Evolutionary conservation across 1,140 invertebrate species (phyloP), one percentile per base, ranked within the genome.

Genomic region (Megalonaias nervosa): DNA sequence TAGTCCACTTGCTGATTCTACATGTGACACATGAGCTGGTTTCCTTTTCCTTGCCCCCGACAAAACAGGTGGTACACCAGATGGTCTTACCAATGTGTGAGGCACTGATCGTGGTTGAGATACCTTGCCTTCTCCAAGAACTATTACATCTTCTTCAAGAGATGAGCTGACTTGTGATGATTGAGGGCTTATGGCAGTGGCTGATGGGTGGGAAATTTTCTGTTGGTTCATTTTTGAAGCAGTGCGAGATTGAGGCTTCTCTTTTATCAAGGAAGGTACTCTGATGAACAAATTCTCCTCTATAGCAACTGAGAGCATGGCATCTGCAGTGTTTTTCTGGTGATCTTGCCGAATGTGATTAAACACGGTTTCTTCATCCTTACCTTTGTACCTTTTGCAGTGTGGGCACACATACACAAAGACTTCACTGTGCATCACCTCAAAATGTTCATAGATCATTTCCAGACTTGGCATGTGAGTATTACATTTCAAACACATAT

Each of bases 401-500:
- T 81, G 65, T 17, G 87, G 85, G 76, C 87, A 88, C 1, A 86
- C 82, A 75, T 85, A 84, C 15, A 86, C 82, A 81, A 88, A 84
- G 1, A 86, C 75, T 65, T 86, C 87, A n/a, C 81, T 75, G 75
- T 88, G 87, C 67, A 85, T 77, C 11, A 75, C 74, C 74, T 87
- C 84, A 2, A 88, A 70, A 81, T 88, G 87, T 56, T 82, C 79
- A 75, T 84, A 85, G 1, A 85, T 87, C 64, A 79, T 84, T 48
- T 85, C 83, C 61, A 88, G 67, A 19, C 85, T 83, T n/a, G 85
- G 82, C 79, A 88, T 82, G 59, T 87, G 85, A n/a, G 74, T 68
- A 64, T 85, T 79, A 70, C 87, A 88, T 65, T 84, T 84, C 21
- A 85, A 82, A 67, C 87, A 88, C 74, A 86, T 87, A 72, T 86